A percentile compares a stretch with the other conserved stretches of the same genome.
phyloP scores from a whole-genome alignment of 2,797 vertebrate genomes.

The Protosalanx chinensis region DNA sequence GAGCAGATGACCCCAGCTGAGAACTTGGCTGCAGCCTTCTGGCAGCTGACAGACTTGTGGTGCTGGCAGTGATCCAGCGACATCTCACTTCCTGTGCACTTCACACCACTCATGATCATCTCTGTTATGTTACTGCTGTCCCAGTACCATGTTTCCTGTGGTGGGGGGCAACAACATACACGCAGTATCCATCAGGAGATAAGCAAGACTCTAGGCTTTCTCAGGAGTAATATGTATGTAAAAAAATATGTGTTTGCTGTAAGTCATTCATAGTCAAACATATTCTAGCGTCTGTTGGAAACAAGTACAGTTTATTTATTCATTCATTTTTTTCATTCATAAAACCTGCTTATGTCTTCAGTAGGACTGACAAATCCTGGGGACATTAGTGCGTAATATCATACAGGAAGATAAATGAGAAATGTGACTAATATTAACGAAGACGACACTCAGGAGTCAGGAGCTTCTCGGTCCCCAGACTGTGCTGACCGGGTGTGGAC shows the following conservation, averaged over 20 bases:
- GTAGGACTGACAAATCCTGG: neutral
- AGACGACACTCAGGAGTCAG: neutral
- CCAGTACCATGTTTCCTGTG: slow-evolving; percentile 99
- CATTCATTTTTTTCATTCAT: no score
- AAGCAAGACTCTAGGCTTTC: neutral
- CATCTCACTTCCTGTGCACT: slow-evolving; percentile 86
- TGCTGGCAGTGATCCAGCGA: slow-evolving; percentile 87
- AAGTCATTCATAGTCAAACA: no score
- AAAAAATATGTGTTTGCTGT: no score
- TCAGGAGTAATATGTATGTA: neutral
- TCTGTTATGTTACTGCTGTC: slow-evolving; percentile 89
- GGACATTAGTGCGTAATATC: neutral
- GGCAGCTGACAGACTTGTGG: slow-evolving; percentile 83
- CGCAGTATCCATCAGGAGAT: slow-evolving; percentile 7
- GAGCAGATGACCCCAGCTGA: slow-evolving; percentile 95
- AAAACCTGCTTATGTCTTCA: no score
- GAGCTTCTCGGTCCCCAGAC: neutral
- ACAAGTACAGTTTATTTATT: no score
- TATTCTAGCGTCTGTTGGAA: no score
- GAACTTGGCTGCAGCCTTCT: slow-evolving; percentile 80
- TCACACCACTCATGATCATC: slow-evolving; percentile 92
- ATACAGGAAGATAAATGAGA: neutral
- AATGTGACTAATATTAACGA: neutral
- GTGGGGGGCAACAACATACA: neutral
- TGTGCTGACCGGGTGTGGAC: neutral